Percentiles rank a stretch among this genome's conserved stretches.
Conservation (phyloP, 64 coral and sea anemone genomes). For the Actinia tenebrosa region DNA sequence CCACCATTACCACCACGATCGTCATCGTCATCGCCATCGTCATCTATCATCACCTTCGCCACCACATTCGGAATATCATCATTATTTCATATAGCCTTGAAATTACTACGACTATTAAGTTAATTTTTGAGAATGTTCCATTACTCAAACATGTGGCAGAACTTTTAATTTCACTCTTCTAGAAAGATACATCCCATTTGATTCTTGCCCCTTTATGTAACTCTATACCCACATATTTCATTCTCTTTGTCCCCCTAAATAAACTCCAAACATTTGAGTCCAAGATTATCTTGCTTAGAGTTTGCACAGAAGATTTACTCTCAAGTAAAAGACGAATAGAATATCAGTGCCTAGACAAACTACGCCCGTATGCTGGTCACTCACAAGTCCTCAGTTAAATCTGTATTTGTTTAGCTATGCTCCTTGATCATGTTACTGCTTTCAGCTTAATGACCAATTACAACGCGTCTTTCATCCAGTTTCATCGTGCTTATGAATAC, state of each 20-base stretch:
- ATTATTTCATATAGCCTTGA: no score
- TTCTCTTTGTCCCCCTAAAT: neutral
- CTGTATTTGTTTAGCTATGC: neutral
- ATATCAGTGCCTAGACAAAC: neutral
- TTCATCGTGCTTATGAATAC: neutral
- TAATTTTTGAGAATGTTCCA: no score
- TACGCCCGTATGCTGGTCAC: no score
- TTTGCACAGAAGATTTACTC: neutral
- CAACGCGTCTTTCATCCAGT: neutral
- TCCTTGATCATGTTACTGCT: neutral
- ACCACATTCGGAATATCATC: no score
- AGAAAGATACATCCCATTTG: neutral
- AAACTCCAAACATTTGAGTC: neutral
- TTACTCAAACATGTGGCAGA: no score
- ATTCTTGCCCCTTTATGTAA: neutral
- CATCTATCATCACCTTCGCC: no score
- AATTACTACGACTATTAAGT: no score
- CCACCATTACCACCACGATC: no score
- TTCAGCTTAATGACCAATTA: neutral
- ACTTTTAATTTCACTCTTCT: no score
- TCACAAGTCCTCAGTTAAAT: neutral
- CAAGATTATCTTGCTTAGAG: neutral
- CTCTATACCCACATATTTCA: neutral
- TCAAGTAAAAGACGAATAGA: neutral
- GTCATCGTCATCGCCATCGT: no score